phyloP scores from a whole-genome alignment of 2,113 vertebrate genomes.

The Brachyistius frenatus region DNA sequence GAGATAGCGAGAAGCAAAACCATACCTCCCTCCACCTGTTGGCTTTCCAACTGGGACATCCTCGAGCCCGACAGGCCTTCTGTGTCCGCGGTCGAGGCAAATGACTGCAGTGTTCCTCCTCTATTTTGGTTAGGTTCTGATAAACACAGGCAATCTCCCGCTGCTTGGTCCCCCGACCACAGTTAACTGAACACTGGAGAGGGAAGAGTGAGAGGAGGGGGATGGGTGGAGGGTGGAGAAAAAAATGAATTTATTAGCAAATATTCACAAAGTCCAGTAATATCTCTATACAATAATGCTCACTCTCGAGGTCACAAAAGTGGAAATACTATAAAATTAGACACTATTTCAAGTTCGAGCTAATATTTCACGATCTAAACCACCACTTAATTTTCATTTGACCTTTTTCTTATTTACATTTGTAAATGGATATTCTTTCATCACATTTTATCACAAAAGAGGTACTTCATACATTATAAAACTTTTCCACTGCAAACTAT shows the following conservation, averaged over 20 bases:
- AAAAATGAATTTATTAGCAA: neutral
- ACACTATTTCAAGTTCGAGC: too few species aligned
- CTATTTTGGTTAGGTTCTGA: slow-evolving; percentile 83
- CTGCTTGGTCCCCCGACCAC: slow-evolving; percentile 91
- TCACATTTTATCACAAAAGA: neutral
- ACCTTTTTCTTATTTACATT: too few species aligned
- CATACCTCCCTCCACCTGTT: slow-evolving; percentile 91
- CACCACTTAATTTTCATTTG: too few species aligned
- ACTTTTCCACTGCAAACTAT: neutral
- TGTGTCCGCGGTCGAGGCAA: slow-evolving; percentile 85
- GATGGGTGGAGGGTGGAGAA: slow-evolving; percentile 2
- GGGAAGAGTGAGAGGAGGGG: slow-evolving; percentile 1
- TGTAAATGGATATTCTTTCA: neutral
- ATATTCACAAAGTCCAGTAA: slow-evolving; percentile 20
- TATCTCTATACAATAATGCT: neutral
- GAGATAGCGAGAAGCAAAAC: slow-evolving; percentile 35
- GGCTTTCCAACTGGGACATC: slow-evolving; percentile 93
- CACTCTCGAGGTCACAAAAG: neutral
- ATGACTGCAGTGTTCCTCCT: slow-evolving; percentile 86
- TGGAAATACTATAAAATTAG: too few species aligned
- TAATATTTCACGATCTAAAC: too few species aligned
- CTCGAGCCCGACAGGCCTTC: slow-evolving; percentile 88
- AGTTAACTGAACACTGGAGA: slow-evolving; percentile 92
- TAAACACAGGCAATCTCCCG: slow-evolving; percentile 89
- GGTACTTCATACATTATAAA: neutral